Percentiles rank a stretch among this genome's conserved stretches.
Evolutionary conservation across 2,888 invertebrate species (phyloP).

Genomic region (Electrophaes corylata): DNA sequence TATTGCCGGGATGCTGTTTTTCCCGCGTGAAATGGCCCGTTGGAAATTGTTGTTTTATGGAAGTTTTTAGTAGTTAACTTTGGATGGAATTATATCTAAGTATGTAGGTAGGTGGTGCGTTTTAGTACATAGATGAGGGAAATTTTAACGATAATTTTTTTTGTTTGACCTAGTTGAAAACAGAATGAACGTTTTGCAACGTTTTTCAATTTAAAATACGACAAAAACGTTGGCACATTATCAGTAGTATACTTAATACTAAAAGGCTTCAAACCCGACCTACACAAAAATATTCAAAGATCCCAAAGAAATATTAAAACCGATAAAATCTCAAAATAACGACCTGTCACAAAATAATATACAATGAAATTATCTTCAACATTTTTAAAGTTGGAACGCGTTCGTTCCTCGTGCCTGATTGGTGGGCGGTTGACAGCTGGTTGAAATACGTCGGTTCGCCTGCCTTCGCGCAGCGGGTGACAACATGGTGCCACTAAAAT

Average conservation of each 20-base stretch:
- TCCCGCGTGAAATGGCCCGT: slow-evolving; percentile 82
- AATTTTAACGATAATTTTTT: slow-evolving; percentile 30
- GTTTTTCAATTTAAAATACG: no score
- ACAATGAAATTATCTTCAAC: slow-evolving; percentile 83
- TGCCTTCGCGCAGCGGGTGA: slow-evolving; percentile 79
- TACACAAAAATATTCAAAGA: slow-evolving; percentile 41
- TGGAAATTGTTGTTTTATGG: slow-evolving; percentile 85
- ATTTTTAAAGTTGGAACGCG: slow-evolving; percentile 78
- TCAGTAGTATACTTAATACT: slow-evolving; percentile 16
- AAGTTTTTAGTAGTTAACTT: slow-evolving; percentile 84
- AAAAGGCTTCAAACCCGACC: slow-evolving; percentile 26
- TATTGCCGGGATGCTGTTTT: slow-evolving; percentile 74
- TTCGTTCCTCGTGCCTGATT: slow-evolving; percentile 61
- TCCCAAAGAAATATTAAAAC: slow-evolving; percentile 67
- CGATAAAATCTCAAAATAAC: slow-evolving; percentile 81
- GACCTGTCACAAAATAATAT: slow-evolving; percentile 84
- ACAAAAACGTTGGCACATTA: slow-evolving; percentile 28
- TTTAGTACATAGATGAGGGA: slow-evolving; percentile 44
- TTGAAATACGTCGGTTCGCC: slow-evolving; percentile 73
- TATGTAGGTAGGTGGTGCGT: slow-evolving; percentile 64
- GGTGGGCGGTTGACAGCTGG: slow-evolving; percentile 78
- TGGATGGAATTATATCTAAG: slow-evolving; percentile 68
- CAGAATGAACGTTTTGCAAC: background rate
- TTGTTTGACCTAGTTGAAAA: slow-evolving; percentile 19
- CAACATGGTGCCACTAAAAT: slow-evolving; percentile 79